Percentiles rank a stretch among this genome's conserved stretches.
These are phyloP conservation scores for Lasioglossum pauxillum DNA, from an alignment of 2,888 invertebrate species.

Conservation along the genomic window DNA sequence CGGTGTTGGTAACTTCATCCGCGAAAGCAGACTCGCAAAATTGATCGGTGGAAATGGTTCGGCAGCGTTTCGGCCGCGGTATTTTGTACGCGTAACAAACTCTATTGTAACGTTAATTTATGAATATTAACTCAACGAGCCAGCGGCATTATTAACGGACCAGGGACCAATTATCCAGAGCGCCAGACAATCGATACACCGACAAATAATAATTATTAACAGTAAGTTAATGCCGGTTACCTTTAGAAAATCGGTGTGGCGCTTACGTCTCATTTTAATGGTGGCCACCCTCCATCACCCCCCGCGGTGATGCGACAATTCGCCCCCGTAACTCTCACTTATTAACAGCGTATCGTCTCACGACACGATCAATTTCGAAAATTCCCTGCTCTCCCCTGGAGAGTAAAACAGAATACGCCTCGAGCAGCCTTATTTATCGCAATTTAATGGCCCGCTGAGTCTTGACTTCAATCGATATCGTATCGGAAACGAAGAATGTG, in stretches of 20 bases:
- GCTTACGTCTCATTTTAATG: conserved; percentile 18
- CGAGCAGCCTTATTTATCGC: conserved; percentile 7
- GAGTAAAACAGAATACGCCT: background rate
- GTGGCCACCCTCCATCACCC: background rate
- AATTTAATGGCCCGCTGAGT: conserved; percentile 13
- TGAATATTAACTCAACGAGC: conserved; percentile 64
- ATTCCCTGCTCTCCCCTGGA: background rate
- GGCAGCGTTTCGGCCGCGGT: background rate
- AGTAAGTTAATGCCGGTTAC: conserved; percentile 49
- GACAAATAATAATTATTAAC: conserved; percentile 60
- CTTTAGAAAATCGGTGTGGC: conserved; percentile 41
- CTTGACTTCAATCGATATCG: conserved; percentile 4
- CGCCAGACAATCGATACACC: conserved; percentile 54
- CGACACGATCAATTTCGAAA: background rate
- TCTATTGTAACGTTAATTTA: conserved; percentile 61
- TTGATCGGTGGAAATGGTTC: background rate
- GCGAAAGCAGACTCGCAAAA: background rate
- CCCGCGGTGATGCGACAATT: background rate
- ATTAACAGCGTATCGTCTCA: conserved; percentile 23
- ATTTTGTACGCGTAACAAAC: conserved; percentile 35
- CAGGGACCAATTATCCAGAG: conserved; percentile 53
- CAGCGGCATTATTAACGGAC: conserved; percentile 54
- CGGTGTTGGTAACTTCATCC: conserved; percentile 1
- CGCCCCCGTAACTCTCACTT: conserved; percentile 17
- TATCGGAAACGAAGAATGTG: background rate